Evolutionary conservation across 2,888 invertebrate species (phyloP), one percentile per base, ranked within the genome.

Genomic region (Epinotia bilunana): DNA sequence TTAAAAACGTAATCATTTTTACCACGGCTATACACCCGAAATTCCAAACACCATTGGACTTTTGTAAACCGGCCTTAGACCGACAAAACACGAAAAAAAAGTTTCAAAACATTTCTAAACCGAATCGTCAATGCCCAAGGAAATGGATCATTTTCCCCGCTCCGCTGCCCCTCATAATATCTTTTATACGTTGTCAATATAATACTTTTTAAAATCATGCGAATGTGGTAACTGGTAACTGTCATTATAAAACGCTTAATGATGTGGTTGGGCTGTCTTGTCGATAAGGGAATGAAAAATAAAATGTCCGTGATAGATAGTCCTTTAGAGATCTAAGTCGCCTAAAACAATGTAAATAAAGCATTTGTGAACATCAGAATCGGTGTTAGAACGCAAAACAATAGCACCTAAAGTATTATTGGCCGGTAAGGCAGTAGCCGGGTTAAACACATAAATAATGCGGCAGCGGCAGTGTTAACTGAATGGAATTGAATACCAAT

Each of bases 401-500:
- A 39, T 55, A 33, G 43, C 20, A 18, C 20, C 20, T 20, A 62
- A 62, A 11, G 18, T 18, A 39, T 57, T 7, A 13, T 13, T 55
- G 16, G 55, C 33, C 63, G 39, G 39, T 39, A 39, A 39, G 39
- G 39, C 39, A 23, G 12, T 23, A 43, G 55, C 58, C 39, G 61
- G 69, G 74, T 74, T 64, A 76, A 76, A 64, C 28, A 60, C 65
- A 68, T 73, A 77, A 73, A 76, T 77, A 77, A 77, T 77, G 68
- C 77, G 62, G 73, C 73, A 76, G 77, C 72, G 75, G 73, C 70
- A 74, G 74, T 70, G 75, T 75, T 75, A 75, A 81, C 78, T 80
- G 81, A 81, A 85, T 79, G 81, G 82, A 82, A 80, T 80, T 79
- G 84, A 85, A 84, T 84, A 83, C 85, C 86, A 85, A 87, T 85